These are phyloP conservation scores for Rhincodon typus DNA, from an alignment of 2,797 vertebrate genomes.

Conservation along the genomic window DNA sequence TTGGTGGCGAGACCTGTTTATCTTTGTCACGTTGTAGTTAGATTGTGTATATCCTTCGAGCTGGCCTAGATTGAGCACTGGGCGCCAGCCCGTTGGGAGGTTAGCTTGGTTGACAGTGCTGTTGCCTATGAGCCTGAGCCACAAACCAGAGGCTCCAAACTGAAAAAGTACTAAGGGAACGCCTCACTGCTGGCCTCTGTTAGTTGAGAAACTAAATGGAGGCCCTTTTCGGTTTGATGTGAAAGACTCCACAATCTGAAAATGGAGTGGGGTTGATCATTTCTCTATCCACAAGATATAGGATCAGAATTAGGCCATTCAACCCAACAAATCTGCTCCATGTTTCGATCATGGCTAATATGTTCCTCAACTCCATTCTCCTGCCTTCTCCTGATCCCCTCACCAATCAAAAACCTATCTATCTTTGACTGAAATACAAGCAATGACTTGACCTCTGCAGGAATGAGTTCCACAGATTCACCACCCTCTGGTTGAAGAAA, in stretches of 20 bases:
- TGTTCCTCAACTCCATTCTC: no score
- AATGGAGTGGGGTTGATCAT: not conserved
- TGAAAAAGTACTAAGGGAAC: not conserved
- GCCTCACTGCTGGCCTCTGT: not conserved
- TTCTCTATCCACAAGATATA: not conserved
- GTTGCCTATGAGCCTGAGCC: not conserved
- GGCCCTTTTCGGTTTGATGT: not conserved
- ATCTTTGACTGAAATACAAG: no score
- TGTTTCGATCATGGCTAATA: no score
- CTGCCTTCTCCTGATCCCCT: no score
- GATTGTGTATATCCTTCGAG: no score
- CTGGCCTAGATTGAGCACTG: not conserved
- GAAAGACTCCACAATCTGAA: not conserved
- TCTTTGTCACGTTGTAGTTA: not conserved
- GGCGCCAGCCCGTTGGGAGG: not conserved
- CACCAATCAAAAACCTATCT: no score
- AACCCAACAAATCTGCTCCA: no score
- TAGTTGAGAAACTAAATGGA: not conserved
- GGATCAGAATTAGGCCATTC: no score
- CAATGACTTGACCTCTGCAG: no score
- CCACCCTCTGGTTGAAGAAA: no score
- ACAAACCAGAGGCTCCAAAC: not conserved
- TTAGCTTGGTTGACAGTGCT: not conserved
- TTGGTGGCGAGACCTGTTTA: conserved; percentile 47
- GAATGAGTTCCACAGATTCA: no score